These are phyloP conservation scores for Drosophila macrospina DNA, from an alignment of 2,888 invertebrate genomes.

Conservation along the genomic window DNA sequence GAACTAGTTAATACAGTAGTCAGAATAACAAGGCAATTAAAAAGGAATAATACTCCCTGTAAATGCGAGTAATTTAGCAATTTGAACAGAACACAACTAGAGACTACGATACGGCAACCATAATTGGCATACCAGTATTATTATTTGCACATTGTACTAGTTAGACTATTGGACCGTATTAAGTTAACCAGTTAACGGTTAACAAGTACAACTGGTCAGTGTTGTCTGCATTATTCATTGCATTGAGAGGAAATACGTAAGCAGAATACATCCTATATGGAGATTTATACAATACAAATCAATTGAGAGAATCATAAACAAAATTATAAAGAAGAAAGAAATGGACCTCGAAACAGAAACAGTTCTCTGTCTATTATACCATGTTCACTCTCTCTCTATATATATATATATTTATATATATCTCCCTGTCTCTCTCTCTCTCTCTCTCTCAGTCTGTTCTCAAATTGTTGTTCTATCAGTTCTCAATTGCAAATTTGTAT, in stretches of 20 bases:
- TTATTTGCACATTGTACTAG: conserved; percentile 3
- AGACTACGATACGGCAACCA: not conserved
- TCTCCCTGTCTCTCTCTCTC: not conserved
- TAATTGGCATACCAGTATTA: conserved; percentile 5
- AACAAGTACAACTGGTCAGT: conserved; percentile 36
- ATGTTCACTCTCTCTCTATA: too few species aligned
- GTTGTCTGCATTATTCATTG: conserved; percentile 21
- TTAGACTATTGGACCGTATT: not conserved
- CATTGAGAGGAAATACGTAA: not conserved
- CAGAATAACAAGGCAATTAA: not conserved
- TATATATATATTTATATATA: too few species aligned
- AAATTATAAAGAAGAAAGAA: not conserved
- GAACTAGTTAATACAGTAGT: not conserved
- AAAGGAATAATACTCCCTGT: not conserved
- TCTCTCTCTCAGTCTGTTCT: not conserved
- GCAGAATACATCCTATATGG: not conserved
- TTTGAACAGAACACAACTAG: not conserved
- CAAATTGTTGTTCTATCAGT: too few species aligned
- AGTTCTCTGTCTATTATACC: conserved; percentile 2
- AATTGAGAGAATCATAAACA: conserved; percentile 17
- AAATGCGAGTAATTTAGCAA: conserved; percentile 1
- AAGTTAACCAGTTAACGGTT: conserved; percentile 4
- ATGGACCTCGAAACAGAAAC: conserved; percentile 11
- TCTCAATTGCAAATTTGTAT: conserved; percentile 18
- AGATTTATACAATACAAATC: conserved; percentile 31